A percentile compares a stretch with the other conserved stretches of the same genome.
phyloP scores from a whole-genome alignment of 2,113 vertebrate genomes.

The Odocoileus virginianus region DNA sequence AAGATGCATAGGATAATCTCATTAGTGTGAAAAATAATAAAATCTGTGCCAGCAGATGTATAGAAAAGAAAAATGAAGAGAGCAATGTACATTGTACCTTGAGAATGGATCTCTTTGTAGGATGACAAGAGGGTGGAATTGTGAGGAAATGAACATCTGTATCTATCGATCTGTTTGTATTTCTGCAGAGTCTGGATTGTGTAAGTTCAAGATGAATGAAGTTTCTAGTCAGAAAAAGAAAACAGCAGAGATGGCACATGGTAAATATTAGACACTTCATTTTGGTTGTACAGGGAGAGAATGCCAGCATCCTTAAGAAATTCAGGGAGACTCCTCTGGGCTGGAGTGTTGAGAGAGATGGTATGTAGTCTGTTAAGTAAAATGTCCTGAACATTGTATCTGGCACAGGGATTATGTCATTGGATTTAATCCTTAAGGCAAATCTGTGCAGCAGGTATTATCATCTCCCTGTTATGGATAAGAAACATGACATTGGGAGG shows the following conservation, averaged over 20 bases:
- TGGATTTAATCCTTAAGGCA: background rate
- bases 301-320: accelerated
- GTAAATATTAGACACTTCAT: background rate
- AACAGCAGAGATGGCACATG: background rate
- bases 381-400: background rate
- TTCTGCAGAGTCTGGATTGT: background rate
- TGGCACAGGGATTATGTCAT: background rate
- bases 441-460: background rate
- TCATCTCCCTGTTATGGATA: background rate
- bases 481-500: background rate
- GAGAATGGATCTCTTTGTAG: background rate
- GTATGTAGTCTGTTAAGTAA: background rate
- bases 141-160: background rate
- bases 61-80: background rate
- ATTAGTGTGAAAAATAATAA: background rate
- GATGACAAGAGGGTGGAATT: background rate
- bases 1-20: background rate
- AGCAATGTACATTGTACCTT: background rate
- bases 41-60: background rate
- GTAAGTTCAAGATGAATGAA: background rate
- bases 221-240: background rate
- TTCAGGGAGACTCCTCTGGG: background rate
- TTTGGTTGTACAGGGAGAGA: background rate
- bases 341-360: background rate
- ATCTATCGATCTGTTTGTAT: background rate